Conservation (phyloP, 2,797 vertebrate genomes). For the Rhinophrynus dorsalis region DNA sequence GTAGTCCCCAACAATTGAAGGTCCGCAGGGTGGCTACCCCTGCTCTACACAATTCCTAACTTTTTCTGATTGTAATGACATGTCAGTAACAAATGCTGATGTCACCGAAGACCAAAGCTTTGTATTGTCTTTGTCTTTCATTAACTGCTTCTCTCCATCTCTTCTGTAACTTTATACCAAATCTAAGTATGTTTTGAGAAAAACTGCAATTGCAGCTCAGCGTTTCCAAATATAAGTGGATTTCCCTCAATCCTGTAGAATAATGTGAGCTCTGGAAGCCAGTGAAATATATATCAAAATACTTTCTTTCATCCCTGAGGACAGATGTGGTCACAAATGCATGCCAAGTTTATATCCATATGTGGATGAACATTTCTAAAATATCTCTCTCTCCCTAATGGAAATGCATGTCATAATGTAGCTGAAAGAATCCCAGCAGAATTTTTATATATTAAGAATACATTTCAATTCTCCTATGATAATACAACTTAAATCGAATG, state of each 20-base stretch:
- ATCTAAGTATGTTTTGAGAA: not conserved
- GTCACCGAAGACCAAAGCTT: too few relatives aligned
- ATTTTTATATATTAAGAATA: conserved; percentile 8
- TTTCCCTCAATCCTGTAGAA: conserved; percentile 30
- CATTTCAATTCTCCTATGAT: conserved; percentile 16
- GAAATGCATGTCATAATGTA: conserved; percentile 25
- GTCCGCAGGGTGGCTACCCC: too few relatives aligned
- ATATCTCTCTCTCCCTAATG: conserved; percentile 28
- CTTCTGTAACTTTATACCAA: not conserved
- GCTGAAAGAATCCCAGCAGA: conserved; percentile 10
- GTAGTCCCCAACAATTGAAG: too few relatives aligned
- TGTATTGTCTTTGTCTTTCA: too few relatives aligned
- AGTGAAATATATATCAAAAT: conserved; percentile 16
- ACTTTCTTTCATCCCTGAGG: conserved; percentile 32
- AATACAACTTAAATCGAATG: conserved; percentile 1
- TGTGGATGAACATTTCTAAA: conserved; percentile 20
- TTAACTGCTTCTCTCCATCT: not conserved
- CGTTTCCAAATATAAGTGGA: conserved; percentile 22
- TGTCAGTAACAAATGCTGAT: too few relatives aligned
- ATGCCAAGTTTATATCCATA: conserved; percentile 37
- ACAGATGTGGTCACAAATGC: conserved; percentile 28
- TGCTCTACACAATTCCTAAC: too few relatives aligned
- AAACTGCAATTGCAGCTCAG: not conserved
- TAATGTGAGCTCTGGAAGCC: conserved; percentile 12
- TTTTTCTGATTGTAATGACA: too few relatives aligned